Evolutionary conservation across 2,797 vertebrate genomes (phyloP).

Genomic region (Remorina albescens): DNA sequence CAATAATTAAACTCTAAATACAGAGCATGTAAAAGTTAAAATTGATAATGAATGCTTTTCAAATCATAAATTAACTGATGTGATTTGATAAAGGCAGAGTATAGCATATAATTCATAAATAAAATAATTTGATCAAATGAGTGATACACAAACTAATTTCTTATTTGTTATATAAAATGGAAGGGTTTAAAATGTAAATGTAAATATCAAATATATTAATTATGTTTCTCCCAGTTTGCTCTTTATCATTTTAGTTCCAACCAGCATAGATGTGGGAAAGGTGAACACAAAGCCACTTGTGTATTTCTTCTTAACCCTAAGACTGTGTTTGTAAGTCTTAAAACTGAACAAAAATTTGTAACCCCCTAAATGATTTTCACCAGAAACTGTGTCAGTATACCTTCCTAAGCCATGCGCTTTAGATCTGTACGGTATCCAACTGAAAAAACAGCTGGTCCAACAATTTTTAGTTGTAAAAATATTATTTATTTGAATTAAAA

Average conservation of each 20-base stretch:
- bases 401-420: background rate
- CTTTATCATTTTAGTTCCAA: background rate
- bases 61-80: too few species aligned
- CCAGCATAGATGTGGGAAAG: background rate
- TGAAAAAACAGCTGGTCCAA: conserved; percentile 24
- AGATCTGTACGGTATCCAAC: conserved; percentile 12
- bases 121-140: too few species aligned
- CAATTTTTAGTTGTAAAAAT: conserved; percentile 48
- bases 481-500: conserved; percentile 37
- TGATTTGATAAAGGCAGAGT: too few species aligned
- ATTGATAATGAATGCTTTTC: too few species aligned
- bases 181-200: background rate
- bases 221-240: background rate
- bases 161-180: too few species aligned
- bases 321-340: background rate
- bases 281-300: background rate
- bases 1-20: background rate
- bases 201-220: background rate
- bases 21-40: too few species aligned
- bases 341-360: background rate
- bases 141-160: background rate
- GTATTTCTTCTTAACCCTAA: background rate
- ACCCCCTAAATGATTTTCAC: conserved; percentile 2
- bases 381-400: background rate
- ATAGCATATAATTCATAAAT: background rate